These are phyloP conservation scores for Mallotus villosus DNA, from an alignment of 2,797 vertebrate genomes.

Conservation along the genomic window DNA sequence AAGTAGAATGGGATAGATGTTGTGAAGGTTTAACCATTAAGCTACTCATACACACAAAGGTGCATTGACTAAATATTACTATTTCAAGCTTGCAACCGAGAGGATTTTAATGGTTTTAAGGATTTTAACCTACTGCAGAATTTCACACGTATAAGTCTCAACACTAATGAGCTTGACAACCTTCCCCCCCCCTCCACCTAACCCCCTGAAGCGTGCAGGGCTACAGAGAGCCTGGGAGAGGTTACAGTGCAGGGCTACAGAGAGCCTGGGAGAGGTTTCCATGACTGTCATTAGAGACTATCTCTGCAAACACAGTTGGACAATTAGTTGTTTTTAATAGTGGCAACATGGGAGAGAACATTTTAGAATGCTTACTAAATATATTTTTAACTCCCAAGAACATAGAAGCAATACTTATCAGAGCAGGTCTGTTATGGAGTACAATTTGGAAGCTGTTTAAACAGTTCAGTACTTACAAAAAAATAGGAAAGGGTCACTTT, in stretches of 20 bases:
- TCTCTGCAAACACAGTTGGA: conserved; percentile 6
- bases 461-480: neutral
- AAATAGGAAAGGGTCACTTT: neutral
- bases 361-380: conserved; percentile 12
- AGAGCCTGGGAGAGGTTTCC: neutral
- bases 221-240: too few relatives aligned
- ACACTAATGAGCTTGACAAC: conserved; percentile 15
- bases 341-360: neutral
- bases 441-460: neutral
- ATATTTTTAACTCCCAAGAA: neutral
- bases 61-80: neutral
- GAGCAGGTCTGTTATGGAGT: neutral
- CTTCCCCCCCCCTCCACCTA: neutral
- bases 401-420: neutral
- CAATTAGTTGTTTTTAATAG: neutral
- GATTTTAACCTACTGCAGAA: conserved; percentile 5
- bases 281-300: conserved; percentile 10
- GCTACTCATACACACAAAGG: conserved; percentile 6
- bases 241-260: neutral
- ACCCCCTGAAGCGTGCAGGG: neutral
- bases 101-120: neutral
- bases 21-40: neutral
- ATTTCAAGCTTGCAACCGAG: conserved; percentile 10
- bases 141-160: neutral
- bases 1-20: neutral